phyloP scores from a whole-genome alignment of 2,888 invertebrate species.

The Thumatha senex region DNA sequence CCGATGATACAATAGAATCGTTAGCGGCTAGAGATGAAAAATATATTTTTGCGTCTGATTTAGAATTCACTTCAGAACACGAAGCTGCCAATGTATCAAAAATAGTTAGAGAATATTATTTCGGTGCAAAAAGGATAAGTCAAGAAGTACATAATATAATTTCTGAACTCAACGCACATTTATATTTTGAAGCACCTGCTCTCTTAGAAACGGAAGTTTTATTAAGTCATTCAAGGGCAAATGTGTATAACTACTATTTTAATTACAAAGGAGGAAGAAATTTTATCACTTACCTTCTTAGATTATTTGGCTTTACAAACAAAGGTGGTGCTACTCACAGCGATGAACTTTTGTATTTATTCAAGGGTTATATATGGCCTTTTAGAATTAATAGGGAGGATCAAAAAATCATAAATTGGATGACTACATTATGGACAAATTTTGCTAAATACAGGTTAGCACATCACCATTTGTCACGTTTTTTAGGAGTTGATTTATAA shows the following conservation, averaged over 20 bases:
- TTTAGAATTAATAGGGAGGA: conserved; percentile 54
- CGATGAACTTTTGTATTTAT: conserved; percentile 73
- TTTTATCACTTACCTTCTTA: conserved; percentile 49
- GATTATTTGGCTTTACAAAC: conserved; percentile 38
- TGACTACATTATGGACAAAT: conserved; percentile 71
- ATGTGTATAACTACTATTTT: conserved; percentile 66
- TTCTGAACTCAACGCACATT: conserved; percentile 62
- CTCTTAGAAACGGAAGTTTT: conserved; percentile 58
- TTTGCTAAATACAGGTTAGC: conserved; percentile 74
- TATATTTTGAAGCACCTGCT: conserved; percentile 69
- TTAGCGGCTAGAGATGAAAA: conserved; percentile 49
- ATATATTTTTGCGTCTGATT: conserved; percentile 69
- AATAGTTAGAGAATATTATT: conserved; percentile 66
- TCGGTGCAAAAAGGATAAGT: conserved; percentile 69
- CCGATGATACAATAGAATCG: conserved; percentile 40
- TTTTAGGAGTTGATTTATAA: neutral
- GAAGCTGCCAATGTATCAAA: conserved; percentile 50
- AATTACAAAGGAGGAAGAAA: conserved; percentile 67
- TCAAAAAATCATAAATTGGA: conserved; percentile 51
- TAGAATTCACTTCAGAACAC: conserved; percentile 56
- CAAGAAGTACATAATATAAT: conserved; percentile 59
- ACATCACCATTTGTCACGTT: neutral
- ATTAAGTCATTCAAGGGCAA: conserved; percentile 36
- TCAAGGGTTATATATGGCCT: conserved; percentile 56
- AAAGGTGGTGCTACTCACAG: conserved; percentile 62